Conservation (phyloP, 2,113 vertebrate genomes). For the Pogonocichla stellata region DNA sequence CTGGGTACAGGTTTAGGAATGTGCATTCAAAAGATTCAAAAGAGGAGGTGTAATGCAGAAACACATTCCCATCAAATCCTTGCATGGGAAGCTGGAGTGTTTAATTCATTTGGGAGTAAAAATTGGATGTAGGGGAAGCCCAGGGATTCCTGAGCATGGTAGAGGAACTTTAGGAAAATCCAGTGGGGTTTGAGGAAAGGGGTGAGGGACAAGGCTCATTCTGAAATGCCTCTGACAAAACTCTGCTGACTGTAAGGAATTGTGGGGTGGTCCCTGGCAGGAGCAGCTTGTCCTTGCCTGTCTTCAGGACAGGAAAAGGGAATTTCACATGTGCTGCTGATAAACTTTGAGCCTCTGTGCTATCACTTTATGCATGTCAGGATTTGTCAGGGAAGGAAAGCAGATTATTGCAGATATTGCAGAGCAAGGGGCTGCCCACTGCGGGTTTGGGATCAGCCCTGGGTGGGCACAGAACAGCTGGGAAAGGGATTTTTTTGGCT, state of each 20-base stretch:
- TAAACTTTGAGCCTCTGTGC: not conserved
- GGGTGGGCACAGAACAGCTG: not conserved
- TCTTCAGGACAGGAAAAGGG: not conserved
- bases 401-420: not conserved
- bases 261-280: not conserved
- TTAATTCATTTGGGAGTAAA: not conserved
- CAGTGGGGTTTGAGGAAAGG: not conserved
- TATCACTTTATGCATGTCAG: fast-evolving
- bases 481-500: not conserved
- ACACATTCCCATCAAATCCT: fast-evolving
- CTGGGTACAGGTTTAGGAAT: not conserved
- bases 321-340: not conserved
- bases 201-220: too few relatives aligned
- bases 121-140: not conserved
- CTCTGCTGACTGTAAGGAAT: not conserved
- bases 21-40: fast-evolving
- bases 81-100: not conserved
- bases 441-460: not conserved
- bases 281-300: not conserved
- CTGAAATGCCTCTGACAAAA: not conserved
- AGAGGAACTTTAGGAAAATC: not conserved
- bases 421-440: not conserved
- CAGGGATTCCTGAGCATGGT: fast-evolving
- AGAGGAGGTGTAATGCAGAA: not conserved
- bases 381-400: not conserved